A percentile compares a stretch with the other conserved stretches of the same genome.
phyloP scores from a whole-genome alignment of 2,797 vertebrate genomes.

The Cirrhinus mrigala region DNA sequence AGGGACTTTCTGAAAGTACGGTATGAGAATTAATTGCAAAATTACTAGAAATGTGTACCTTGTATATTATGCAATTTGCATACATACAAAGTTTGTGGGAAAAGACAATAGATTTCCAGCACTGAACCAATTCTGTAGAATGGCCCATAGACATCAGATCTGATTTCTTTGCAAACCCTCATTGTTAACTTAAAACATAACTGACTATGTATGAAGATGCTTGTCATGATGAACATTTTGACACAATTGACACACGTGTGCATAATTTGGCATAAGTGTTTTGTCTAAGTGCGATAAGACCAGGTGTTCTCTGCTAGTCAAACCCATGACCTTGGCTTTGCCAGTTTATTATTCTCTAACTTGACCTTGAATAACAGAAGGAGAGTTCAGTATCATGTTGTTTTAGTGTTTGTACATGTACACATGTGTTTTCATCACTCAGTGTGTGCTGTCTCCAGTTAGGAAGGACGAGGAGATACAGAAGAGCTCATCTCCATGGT shows the following conservation, averaged over 20 bases:
- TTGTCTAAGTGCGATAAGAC: not conserved
- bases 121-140: no score
- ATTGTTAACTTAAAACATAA: not conserved
- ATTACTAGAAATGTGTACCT: no score
- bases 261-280: not conserved
- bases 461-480: conserved; percentile 33
- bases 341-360: not conserved
- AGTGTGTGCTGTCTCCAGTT: not conserved
- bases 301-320: not conserved
- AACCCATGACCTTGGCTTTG: conserved; percentile 7
- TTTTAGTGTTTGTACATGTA: conserved; percentile 4
- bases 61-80: no score
- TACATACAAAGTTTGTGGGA: no score
- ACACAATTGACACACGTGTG: not conserved
- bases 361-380: not conserved
- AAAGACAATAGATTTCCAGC: no score
- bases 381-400: not conserved
- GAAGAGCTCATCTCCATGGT: conserved; percentile 52
- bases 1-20: no score
- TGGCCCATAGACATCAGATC: no score
- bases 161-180: not conserved
- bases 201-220: not conserved
- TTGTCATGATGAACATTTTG: not conserved
- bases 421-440: conserved; percentile 24
- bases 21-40: no score